Percentiles rank a stretch among this genome's conserved stretches.
These are phyloP conservation scores for Urocolius indicus DNA, from an alignment of 2,113 vertebrate genomes.

Conservation along the genomic window DNA sequence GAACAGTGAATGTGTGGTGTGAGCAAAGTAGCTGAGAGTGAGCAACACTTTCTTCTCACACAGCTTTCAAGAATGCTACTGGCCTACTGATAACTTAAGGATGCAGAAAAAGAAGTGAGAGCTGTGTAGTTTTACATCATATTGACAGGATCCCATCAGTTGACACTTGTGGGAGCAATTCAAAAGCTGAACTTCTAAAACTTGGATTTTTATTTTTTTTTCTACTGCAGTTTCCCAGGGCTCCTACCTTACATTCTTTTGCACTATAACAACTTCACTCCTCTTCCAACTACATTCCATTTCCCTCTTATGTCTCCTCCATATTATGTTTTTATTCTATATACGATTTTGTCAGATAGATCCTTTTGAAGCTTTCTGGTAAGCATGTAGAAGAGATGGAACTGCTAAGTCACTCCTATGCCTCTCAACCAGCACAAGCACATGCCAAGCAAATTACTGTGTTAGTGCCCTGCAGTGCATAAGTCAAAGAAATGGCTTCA, in stretches of 20 bases:
- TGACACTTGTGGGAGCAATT: neutral
- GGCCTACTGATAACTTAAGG: neutral
- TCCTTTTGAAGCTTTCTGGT: neutral
- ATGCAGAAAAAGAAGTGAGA: neutral
- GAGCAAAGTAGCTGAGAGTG: neutral
- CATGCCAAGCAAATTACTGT: neutral
- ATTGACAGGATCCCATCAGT: neutral
- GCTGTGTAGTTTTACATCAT: too few relatives aligned
- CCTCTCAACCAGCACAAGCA: neutral
- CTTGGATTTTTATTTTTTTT: neutral
- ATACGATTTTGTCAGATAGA: neutral
- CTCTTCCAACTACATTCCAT: neutral
- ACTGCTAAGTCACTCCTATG: neutral
- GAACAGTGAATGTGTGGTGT: accelerated
- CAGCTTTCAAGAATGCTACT: neutral
- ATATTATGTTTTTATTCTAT: neutral
- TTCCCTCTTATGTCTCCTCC: neutral
- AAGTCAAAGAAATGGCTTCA: neutral
- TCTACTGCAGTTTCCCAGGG: neutral
- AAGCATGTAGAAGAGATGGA: neutral
- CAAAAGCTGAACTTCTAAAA: neutral
- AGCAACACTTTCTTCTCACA: neutral
- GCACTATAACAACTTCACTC: neutral
- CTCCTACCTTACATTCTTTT: neutral
- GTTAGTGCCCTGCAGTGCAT: neutral